Evolutionary conservation across 2,113 vertebrate species (phyloP), one percentile per base, ranked within the genome.

Genomic region (Hoplias malabaricus): DNA sequence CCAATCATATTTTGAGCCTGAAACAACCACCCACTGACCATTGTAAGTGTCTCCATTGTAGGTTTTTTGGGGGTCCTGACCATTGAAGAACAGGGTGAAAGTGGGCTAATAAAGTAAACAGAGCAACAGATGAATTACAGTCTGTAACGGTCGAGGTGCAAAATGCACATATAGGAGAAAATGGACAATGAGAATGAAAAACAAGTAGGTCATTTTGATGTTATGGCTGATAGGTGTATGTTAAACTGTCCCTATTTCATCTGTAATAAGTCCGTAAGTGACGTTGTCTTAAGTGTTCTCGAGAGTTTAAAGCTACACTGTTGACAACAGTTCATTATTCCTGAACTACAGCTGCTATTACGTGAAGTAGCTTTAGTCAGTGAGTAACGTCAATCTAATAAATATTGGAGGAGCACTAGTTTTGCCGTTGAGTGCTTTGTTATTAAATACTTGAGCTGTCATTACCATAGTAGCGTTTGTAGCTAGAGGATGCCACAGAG

Each of bases 381-480:
- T 61, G 42, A 70, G 25, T 62, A 62, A n/a, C 66, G 27, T 36
- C 40, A 50, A 36, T 36, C 59, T 63, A 63, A 63, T 63, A 7
- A 36, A 36, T 63, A 36, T 63, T 11, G 13, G 16, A 63, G 31
- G 16, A 25, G 31, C 59, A n/a, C 19, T n/a, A 63, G 59, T n/a
- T 16, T 7, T 63, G 16, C n/a, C 59, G 36, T 31, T 36, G 59
- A 71, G 67, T 71, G 67, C n/a, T 63, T 61, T 70, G 56, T 62
- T 71, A 59, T 78, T 36, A 53, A 50, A 38, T 63, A 43, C 43
- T 50, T 27, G 7, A 70, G 43, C 31, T 29, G 67, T 46, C 57
- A 71, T 78, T 78, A 71, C 42, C 33, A 53, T 53, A 14, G 27
- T 70, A 36, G 59, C 34, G 11, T 36, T 78, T 62, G 42, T 70